These are phyloP conservation scores for Brevipalpus yothersi DNA, from an alignment of 1,140 invertebrate genomes.

Conservation along the genomic window DNA sequence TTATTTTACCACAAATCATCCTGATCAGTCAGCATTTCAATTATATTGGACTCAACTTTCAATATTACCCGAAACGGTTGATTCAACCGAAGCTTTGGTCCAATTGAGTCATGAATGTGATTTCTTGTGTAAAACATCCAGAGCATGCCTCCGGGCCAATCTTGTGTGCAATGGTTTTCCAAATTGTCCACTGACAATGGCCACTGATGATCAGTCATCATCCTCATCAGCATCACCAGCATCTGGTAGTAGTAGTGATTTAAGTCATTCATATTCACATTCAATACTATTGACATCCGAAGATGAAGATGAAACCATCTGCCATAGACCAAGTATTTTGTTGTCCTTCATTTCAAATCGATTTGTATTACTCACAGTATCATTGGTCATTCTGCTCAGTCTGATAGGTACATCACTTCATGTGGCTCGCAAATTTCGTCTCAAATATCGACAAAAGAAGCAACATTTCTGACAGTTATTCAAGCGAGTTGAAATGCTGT, in stretches of 20 bases:
- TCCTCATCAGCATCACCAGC: neutral
- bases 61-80: slow-evolving; percentile 10
- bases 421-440: neutral
- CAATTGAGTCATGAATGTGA: slow-evolving; percentile 26
- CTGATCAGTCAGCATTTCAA: slow-evolving; percentile 9
- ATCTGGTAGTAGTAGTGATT: neutral
- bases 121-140: slow-evolving; percentile 53
- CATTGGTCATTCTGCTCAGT: neutral
- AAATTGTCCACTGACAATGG: slow-evolving; percentile 39
- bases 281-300: neutral
- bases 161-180: slow-evolving; percentile 60
- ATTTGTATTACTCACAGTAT: neutral
- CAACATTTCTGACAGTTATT: neutral
- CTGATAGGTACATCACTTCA: neutral
- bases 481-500: neutral
- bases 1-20: slow-evolving; percentile 8
- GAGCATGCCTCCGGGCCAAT: slow-evolving; percentile 47
- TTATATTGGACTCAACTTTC: slow-evolving; percentile 13
- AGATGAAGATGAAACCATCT: neutral
- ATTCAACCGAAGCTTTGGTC: slow-evolving; percentile 10
- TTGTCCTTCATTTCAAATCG: neutral
- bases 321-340: neutral
- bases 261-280: no score
- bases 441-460: neutral
- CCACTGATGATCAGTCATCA: neutral